Evolutionary conservation across 2,888 invertebrate genomes (phyloP).

Genomic region (Meta bourneti): DNA sequence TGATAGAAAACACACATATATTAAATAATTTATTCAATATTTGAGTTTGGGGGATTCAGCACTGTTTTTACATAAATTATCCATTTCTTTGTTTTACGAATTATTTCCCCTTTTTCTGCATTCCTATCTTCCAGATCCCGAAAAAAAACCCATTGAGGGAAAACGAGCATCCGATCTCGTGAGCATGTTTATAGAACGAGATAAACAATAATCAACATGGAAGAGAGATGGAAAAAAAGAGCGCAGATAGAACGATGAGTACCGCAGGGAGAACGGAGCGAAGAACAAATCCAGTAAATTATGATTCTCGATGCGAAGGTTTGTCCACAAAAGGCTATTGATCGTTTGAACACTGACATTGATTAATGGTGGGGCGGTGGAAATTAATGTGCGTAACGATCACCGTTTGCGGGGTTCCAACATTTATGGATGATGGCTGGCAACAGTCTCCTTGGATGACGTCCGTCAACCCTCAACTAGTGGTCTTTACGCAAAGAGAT

Average conservation of each 20-base stretch:
- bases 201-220: slow-evolving; percentile 32
- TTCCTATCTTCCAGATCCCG: neutral
- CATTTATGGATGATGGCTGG: slow-evolving; percentile 68
- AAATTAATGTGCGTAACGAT: slow-evolving; percentile 73
- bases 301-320: slow-evolving; percentile 67
- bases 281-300: slow-evolving; percentile 69
- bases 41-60: neutral
- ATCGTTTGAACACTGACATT: slow-evolving; percentile 69
- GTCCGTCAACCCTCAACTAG: slow-evolving; percentile 64
- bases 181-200: slow-evolving; percentile 25
- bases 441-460: slow-evolving; percentile 63
- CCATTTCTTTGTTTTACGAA: neutral
- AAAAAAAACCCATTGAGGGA: neutral
- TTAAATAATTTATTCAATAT: neutral
- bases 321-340: slow-evolving; percentile 71
- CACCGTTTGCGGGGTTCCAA: slow-evolving; percentile 65
- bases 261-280: neutral
- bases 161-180: neutral
- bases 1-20: too few relatives aligned
- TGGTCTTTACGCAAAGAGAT: slow-evolving; percentile 58
- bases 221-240: neutral
- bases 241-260: slow-evolving; percentile 32
- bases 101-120: neutral
- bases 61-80: neutral
- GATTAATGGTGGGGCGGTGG: slow-evolving; percentile 66